Evolutionary conservation across 1,140 invertebrate genomes (phyloP), one percentile per base, ranked within the genome.

Genomic region (Hyles euphorbiae): DNA sequence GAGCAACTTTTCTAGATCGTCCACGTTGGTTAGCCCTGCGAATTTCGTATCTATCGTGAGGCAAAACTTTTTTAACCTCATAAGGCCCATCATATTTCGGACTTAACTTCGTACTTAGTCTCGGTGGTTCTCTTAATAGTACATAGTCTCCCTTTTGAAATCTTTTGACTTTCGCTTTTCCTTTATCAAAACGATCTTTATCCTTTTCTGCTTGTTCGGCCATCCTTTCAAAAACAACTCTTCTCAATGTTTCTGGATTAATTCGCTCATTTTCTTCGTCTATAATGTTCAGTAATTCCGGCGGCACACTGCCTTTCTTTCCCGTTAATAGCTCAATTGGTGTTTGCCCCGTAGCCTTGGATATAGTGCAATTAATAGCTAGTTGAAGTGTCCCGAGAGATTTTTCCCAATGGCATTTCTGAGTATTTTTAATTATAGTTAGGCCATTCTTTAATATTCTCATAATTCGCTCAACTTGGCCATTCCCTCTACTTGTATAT

Each of bases 391-490:
- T 53, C 36, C 54, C 53, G 10, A 74, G 40, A 7, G 60, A 46
- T 2, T 12, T 47, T 3, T 56, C 11, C 68, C 71, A 70, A 5
- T 59, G 54, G 3, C 32, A 56, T 45, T 55, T 60, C 5, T 56
- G 43, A 40, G 6, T 51, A 12, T 63, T 36, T 12, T 43, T 34
- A 5, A 65, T 55, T 3, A 62, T 47, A 36, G 61, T 58, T 1
- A 70, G 12, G 3, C 45, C 49, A 65, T 77, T 59, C 48, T 63
- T 68, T 7, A 78, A 66, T 22, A 65, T 67, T 40, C 58, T 4
- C 72, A 77, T 74, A 22, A 77, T 47, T 5, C 76, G 45, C 56
- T 81, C 76, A 2, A 72, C 70, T 55, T 81, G 78, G 0, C 76
- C 76, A 11, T 81, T 78, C 9, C 63, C 67, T 58, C 73, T 56